Conservation (phyloP, 2,113 vertebrate species). For the Rhinolophus ferrumequinum region DNA sequence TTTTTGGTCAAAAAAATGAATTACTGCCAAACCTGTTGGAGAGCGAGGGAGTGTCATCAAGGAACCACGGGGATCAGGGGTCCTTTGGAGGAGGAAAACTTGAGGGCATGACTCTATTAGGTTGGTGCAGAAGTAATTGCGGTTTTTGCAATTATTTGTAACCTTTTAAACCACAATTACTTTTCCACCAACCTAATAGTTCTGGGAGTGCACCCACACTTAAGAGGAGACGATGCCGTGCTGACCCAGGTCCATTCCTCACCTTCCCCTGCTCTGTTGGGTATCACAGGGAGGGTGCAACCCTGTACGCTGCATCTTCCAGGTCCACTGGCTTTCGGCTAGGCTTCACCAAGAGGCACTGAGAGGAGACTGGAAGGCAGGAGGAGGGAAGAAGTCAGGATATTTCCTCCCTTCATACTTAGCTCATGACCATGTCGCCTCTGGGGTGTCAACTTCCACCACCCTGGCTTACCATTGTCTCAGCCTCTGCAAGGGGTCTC, state of each 20-base stretch:
- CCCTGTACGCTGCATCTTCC: neutral
- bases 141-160: too few species aligned
- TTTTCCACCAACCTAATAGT: neutral
- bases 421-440: neutral
- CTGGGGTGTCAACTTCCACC: neutral
- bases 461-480: neutral
- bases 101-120: neutral
- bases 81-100: neutral
- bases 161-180: too few species aligned
- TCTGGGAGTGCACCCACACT: neutral
- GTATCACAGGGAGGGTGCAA: neutral
- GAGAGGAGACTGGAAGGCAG: neutral
- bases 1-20: neutral
- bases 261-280: neutral
- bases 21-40: neutral
- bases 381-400: neutral
- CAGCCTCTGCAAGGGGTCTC: neutral
- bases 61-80: neutral
- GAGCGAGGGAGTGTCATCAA: neutral
- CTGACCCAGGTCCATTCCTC: neutral
- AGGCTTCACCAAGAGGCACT: neutral
- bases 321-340: neutral
- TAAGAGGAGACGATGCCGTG: neutral
- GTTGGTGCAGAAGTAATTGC: too few species aligned
- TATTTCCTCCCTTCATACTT: neutral